Evolutionary conservation across 2,888 invertebrate genomes (phyloP).

Genomic region (Pyralis farinalis): DNA sequence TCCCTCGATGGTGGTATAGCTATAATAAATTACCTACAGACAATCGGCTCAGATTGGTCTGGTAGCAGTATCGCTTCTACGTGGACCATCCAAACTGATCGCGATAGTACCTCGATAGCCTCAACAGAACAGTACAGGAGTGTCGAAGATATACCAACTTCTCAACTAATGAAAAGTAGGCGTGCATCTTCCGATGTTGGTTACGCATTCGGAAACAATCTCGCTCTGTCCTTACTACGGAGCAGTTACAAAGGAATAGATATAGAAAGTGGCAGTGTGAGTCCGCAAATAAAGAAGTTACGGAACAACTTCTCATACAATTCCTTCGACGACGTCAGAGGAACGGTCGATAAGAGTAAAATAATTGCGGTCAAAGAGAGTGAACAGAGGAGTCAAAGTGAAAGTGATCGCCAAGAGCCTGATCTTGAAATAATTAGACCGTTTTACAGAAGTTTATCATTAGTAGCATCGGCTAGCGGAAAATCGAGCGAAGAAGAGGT

Average conservation of each 20-base stretch:
- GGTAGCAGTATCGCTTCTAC: constrained; percentile 40
- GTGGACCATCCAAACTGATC: constrained; percentile 55
- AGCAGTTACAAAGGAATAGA: constrained; percentile 57
- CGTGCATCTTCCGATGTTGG: constrained; percentile 57
- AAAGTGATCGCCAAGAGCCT: constrained; percentile 25
- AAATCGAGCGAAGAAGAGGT: constrained; percentile 20
- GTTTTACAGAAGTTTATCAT: constrained; percentile 41
- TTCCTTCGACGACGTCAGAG: constrained; percentile 37
- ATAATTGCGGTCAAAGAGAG: constrained; percentile 6
- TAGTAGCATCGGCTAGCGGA: constrained; percentile 19
- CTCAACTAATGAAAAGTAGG: constrained; percentile 63
- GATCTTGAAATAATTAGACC: constrained; percentile 21
- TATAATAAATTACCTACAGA: constrained; percentile 54
- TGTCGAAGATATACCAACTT: constrained; percentile 68
- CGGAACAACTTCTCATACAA: constrained; percentile 54
- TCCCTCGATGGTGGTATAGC: constrained; percentile 64
- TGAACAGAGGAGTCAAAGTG: constrained; percentile 20
- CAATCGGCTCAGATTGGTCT: constrained; percentile 52
- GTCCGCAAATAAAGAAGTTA: constrained; percentile 58
- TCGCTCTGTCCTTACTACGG: constrained; percentile 48
- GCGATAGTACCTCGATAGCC: constrained; percentile 16
- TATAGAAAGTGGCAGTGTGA: constrained; percentile 32
- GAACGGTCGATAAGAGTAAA: constrained; percentile 12
- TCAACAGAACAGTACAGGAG: constrained; percentile 48
- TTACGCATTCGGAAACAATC: constrained; percentile 33